Conservation (phyloP, 2,888 invertebrate species). For the Phyllotreta cruciferae region DNA sequence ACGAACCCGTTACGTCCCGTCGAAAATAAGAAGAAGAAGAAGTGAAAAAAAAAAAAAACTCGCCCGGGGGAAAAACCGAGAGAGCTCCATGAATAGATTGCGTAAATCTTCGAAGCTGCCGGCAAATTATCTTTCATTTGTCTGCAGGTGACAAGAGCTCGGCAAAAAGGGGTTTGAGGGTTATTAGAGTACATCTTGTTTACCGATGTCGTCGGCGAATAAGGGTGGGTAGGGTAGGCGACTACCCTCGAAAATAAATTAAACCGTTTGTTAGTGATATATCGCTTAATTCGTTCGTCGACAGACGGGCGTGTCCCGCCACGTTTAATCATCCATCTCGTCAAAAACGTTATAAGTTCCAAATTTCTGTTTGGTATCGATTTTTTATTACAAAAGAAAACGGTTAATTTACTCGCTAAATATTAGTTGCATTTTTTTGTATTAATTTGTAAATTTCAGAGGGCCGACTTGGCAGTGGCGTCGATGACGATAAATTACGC, state of each 20-base stretch:
- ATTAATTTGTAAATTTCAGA: no score
- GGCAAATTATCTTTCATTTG: constrained; percentile 28
- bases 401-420: no score
- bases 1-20: constrained; percentile 60
- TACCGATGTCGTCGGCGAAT: constrained; percentile 15
- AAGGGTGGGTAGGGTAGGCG: no score
- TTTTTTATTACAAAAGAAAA: no score
- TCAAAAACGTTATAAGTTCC: constrained; percentile 5
- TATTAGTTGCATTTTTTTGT: no score
- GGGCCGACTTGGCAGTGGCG: constrained; percentile 94
- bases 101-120: neutral
- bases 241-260: constrained; percentile 11
- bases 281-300: constrained; percentile 8
- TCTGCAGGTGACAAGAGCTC: constrained; percentile 22
- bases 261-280: constrained; percentile 2
- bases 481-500: constrained; percentile 98
- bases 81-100: neutral
- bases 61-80: neutral
- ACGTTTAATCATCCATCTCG: no score
- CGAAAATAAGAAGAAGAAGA: constrained; percentile 83
- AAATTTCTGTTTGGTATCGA: constrained; percentile 14
- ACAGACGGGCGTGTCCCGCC: neutral
- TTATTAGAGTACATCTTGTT: constrained; percentile 22
- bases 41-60: constrained; percentile 44
- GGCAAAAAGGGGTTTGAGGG: constrained; percentile 17